A percentile compares a stretch with the other conserved stretches of the same genome.
Evolutionary conservation across 2,113 vertebrate genomes (phyloP).

Genomic region (Sebastes fasciatus): DNA sequence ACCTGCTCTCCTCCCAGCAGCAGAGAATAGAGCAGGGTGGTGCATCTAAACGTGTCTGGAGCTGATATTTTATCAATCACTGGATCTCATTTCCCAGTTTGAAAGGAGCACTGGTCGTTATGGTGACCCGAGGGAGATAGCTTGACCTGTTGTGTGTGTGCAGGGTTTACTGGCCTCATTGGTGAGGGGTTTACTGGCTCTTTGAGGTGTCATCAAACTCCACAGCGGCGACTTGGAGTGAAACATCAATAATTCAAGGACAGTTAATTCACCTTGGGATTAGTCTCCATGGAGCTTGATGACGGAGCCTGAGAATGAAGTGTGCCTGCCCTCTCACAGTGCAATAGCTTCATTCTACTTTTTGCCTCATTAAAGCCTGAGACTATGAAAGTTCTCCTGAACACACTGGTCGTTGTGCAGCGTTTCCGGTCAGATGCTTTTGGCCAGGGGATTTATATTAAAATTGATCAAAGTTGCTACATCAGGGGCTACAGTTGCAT

Average conservation of each 20-base stretch:
- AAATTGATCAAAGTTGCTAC: constrained; percentile 41
- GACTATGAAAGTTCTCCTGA: background rate
- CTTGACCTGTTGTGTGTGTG: constrained; percentile 37
- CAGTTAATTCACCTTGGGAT: constrained; percentile 76
- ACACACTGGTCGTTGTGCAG: background rate
- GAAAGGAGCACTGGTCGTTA: constrained; percentile 27
- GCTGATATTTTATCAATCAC: constrained; percentile 47
- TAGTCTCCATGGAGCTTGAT: constrained; percentile 45
- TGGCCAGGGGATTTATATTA: constrained; percentile 22
- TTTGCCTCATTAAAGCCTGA: constrained; percentile 30
- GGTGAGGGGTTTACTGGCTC: constrained; percentile 36
- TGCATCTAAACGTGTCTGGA: constrained; percentile 29
- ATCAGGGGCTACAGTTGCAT: background rate
- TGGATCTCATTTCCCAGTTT: constrained; percentile 44
- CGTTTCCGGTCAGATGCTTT: constrained; percentile 8
- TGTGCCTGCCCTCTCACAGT: constrained; percentile 12
- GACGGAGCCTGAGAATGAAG: constrained; percentile 32
- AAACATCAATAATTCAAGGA: constrained; percentile 79
- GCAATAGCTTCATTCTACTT: constrained; percentile 38
- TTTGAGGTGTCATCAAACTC: constrained; percentile 43
- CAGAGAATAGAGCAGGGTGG: constrained; percentile 40
- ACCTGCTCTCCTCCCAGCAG: constrained; percentile 33
- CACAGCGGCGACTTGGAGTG: constrained; percentile 32
- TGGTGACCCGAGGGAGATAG: constrained; percentile 32
- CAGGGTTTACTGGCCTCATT: constrained; percentile 32